Evolutionary conservation across 2,797 vertebrate genomes (phyloP).

Genomic region (Lutjanus campechanus): DNA sequence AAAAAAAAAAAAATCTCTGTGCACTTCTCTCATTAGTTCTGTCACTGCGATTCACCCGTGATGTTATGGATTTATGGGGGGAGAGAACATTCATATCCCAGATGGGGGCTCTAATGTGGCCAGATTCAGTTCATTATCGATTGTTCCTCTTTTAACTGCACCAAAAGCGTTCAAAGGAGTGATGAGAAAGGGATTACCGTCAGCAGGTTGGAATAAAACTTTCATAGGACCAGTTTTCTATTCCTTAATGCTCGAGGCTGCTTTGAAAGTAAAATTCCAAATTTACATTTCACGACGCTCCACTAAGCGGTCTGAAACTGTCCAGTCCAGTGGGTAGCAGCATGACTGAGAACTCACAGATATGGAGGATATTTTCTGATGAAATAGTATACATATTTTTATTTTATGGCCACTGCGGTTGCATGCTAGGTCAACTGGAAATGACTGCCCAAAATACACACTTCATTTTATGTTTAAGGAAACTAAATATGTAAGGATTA

Average conservation of each 20-base stretch:
- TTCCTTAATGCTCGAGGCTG: constrained; percentile 71
- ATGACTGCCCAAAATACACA: not conserved
- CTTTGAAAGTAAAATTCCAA: constrained; percentile 77
- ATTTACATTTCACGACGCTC: constrained; percentile 70
- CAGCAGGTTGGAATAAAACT: constrained; percentile 75
- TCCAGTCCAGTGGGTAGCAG: constrained; percentile 35
- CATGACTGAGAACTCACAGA: constrained; percentile 19
- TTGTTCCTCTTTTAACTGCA: constrained; percentile 80
- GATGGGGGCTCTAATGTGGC: constrained; percentile 77
- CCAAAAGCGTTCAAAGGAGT: constrained; percentile 66
- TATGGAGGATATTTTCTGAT: constrained; percentile 15
- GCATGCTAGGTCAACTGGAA: not conserved
- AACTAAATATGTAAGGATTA: not conserved
- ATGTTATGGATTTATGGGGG: constrained; percentile 79
- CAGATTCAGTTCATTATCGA: constrained; percentile 82
- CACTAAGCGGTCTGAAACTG: constrained; percentile 44
- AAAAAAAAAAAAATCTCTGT: constrained; percentile 14
- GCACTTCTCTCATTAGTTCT: constrained; percentile 44
- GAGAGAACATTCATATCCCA: constrained; percentile 71
- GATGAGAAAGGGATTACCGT: constrained; percentile 75
- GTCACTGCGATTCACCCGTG: constrained; percentile 65
- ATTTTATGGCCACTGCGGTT: constrained; percentile 10
- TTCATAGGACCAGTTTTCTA: constrained; percentile 70
- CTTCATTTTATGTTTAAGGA: not conserved
- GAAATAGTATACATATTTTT: constrained; percentile 25